Evolutionary conservation across 2,888 invertebrate genomes (phyloP).

Genomic region (Pristionchus arcanus): DNA sequence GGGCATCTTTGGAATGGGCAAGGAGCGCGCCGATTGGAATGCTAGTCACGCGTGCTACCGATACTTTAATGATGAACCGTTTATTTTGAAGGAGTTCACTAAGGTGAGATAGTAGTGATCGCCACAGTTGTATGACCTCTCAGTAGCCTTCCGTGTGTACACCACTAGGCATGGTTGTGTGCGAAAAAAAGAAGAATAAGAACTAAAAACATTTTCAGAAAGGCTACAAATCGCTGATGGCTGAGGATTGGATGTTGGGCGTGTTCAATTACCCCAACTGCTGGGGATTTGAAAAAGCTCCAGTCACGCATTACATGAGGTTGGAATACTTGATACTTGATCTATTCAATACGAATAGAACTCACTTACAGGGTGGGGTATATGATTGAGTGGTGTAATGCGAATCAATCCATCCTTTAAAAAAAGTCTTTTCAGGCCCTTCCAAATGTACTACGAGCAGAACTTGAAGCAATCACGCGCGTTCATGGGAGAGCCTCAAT

Average conservation of each 20-base stretch:
- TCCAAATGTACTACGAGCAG: conserved; percentile 45
- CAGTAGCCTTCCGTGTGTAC: too few relatives aligned
- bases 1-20: conserved; percentile 24
- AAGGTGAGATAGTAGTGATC: neutral
- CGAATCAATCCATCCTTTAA: too few relatives aligned
- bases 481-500: conserved; percentile 48
- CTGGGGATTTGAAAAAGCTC: conserved; percentile 49
- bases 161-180: neutral
- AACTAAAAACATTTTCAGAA: neutral
- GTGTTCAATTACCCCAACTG: conserved; percentile 54
- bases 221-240: conserved; percentile 52
- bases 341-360: too few relatives aligned
- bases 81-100: conserved; percentile 37
- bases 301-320: conserved; percentile 54
- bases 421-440: conserved; percentile 42
- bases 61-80: conserved; percentile 32
- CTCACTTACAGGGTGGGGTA: too few relatives aligned
- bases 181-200: too few relatives aligned
- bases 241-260: conserved; percentile 56
- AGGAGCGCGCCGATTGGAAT: conserved; percentile 16
- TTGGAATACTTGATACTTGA: neutral
- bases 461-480: neutral
- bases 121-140: too few relatives aligned
- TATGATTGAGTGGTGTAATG: too few relatives aligned
- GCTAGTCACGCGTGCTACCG: neutral